phyloP scores from a whole-genome alignment of 2,888 invertebrate species.

The Lasioglossum vierecki region DNA sequence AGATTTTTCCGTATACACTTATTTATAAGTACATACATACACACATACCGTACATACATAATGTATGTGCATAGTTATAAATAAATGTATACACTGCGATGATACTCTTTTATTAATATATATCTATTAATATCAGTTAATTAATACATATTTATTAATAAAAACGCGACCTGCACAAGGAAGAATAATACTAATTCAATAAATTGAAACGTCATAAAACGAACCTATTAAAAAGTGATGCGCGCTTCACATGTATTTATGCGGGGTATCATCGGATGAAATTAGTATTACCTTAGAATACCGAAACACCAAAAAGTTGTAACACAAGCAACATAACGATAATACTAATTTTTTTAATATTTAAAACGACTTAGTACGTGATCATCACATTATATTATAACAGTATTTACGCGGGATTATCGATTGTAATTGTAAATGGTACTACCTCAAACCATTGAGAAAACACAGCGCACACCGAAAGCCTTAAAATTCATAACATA shows the following conservation, averaged over 20 bases:
- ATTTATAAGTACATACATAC: background rate
- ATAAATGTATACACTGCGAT: background rate
- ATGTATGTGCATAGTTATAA: background rate
- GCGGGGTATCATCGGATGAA: conserved; percentile 33
- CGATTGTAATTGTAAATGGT: conserved; percentile 30
- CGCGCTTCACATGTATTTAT: conserved; percentile 35
- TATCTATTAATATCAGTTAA: background rate
- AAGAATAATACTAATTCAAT: conserved; percentile 53
- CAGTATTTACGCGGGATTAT: conserved; percentile 22
- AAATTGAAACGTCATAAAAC: conserved; percentile 22
- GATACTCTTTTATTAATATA: conserved; percentile 2
- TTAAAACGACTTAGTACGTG: conserved; percentile 36
- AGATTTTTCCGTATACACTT: background rate
- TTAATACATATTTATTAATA: conserved; percentile 15
- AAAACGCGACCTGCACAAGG: conserved; percentile 45
- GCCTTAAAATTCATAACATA: conserved; percentile 42
- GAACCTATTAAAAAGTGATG: conserved; percentile 22
- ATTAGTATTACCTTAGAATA: conserved; percentile 45
- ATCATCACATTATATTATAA: conserved; percentile 33
- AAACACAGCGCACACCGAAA: conserved; percentile 55
- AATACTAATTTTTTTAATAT: conserved; percentile 49
- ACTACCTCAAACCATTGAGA: conserved; percentile 27
- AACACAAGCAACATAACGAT: conserved; percentile 39
- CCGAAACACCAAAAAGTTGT: conserved; percentile 42
- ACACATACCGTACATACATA: background rate